phyloP scores from a whole-genome alignment of 2,113 vertebrate species.

The Ciconia stormi region DNA sequence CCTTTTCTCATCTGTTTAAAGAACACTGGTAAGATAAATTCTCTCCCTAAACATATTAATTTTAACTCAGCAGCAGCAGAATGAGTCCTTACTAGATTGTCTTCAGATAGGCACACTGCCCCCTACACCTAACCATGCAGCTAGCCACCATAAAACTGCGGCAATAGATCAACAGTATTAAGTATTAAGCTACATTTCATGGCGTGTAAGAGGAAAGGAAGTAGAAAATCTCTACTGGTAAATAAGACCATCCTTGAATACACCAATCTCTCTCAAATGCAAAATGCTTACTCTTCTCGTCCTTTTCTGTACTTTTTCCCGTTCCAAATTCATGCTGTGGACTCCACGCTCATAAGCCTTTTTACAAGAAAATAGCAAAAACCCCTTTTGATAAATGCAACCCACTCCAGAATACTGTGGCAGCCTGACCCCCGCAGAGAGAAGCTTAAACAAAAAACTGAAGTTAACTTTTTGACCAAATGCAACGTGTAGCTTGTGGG shows the following conservation, averaged over 20 bases:
- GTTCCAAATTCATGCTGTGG: background rate
- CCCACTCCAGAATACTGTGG: background rate
- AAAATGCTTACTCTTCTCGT: background rate
- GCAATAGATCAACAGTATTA: background rate
- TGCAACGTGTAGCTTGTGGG: background rate
- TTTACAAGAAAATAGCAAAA: background rate
- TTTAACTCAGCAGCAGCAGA: background rate
- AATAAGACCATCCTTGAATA: background rate
- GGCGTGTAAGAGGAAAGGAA: background rate
- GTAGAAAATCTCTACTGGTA: background rate
- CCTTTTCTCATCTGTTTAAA: background rate
- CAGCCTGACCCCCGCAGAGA: background rate
- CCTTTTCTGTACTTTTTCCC: background rate
- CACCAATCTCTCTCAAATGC: background rate
- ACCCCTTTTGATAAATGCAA: background rate
- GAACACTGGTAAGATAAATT: slow-evolving; percentile 18
- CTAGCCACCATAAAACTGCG: background rate
- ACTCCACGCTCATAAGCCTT: background rate
- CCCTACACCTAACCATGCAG: background rate
- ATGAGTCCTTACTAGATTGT: background rate
- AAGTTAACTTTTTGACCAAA: background rate
- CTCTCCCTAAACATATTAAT: slow-evolving; percentile 7
- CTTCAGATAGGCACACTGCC: background rate
- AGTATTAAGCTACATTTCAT: background rate
- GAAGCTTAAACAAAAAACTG: background rate